Percentiles rank a stretch among this genome's conserved stretches.
phyloP scores from a whole-genome alignment of 2,797 vertebrate species.

The Coendou prehensilis region DNA sequence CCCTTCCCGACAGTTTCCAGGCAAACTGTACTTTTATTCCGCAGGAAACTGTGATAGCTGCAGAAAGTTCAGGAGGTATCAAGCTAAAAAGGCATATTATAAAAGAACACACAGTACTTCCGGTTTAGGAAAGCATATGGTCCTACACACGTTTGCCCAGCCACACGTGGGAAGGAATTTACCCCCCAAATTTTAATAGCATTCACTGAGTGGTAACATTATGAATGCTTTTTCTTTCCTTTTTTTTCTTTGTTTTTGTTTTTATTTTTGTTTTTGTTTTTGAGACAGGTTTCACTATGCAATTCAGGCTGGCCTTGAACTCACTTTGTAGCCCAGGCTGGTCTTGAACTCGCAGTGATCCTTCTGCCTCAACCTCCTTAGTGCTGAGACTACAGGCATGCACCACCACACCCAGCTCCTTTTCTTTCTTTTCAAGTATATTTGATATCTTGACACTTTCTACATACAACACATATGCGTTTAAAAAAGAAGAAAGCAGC shows the following conservation, averaged over 20 bases:
- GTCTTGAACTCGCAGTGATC: no score
- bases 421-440: background rate
- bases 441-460: background rate
- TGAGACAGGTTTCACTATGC: no score
- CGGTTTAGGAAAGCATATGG: background rate
- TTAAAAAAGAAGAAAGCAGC: background rate
- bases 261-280: no score
- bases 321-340: no score
- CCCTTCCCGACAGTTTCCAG: background rate
- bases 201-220: background rate
- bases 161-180: background rate
- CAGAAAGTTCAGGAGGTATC: background rate
- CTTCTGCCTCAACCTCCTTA: no score
- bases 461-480: background rate
- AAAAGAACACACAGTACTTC: background rate
- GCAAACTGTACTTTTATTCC: background rate
- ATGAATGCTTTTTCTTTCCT: background rate
- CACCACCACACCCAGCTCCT: no score
- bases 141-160: background rate
- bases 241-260: no score
- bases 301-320: no score
- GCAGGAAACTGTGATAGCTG: background rate
- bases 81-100: background rate
- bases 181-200: background rate
- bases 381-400: no score